A percentile compares a stretch with the other conserved stretches of the same genome.
Evolutionary conservation across 1,140 invertebrate genomes (phyloP).

Genomic region (Drosophila nigrodunni): DNA sequence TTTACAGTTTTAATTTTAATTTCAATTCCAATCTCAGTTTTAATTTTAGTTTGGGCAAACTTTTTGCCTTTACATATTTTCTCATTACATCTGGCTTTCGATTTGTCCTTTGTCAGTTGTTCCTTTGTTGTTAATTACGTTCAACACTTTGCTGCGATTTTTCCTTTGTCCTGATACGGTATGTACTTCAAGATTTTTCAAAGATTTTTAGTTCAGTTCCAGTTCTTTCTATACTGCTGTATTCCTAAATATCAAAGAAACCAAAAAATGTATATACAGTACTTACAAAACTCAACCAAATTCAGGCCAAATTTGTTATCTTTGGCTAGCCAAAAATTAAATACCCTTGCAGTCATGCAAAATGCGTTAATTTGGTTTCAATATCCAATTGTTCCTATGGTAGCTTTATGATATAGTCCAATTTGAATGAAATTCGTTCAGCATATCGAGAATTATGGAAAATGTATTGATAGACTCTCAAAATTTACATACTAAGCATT

Average conservation of each 20-base stretch:
- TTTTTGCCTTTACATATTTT: conserved; percentile 53
- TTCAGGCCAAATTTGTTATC: not conserved
- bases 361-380: too few relatives aligned
- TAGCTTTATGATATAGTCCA: too few relatives aligned
- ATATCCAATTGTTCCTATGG: too few relatives aligned
- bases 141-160: conserved; percentile 34
- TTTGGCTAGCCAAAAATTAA: too few relatives aligned
- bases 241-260: conserved; percentile 49
- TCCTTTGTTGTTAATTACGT: conserved; percentile 52
- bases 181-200: conserved; percentile 66
- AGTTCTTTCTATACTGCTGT: conserved; percentile 3
- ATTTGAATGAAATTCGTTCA: too few relatives aligned
- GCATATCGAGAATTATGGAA: too few relatives aligned
- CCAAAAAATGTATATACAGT: conserved; percentile 26
- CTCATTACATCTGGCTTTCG: conserved; percentile 62
- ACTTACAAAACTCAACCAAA: conserved; percentile 15
- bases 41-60: conserved; percentile 51
- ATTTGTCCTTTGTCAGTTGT: conserved; percentile 28
- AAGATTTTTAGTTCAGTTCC: conserved; percentile 23
- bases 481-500: too few relatives aligned
- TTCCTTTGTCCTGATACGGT: conserved; percentile 45
- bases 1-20: conserved; percentile 42
- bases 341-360: too few relatives aligned
- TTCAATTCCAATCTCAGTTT: conserved; percentile 56
- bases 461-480: too few relatives aligned